phyloP scores from a whole-genome alignment of 2,797 vertebrate species.

The Anomalospiza imberbis region DNA sequence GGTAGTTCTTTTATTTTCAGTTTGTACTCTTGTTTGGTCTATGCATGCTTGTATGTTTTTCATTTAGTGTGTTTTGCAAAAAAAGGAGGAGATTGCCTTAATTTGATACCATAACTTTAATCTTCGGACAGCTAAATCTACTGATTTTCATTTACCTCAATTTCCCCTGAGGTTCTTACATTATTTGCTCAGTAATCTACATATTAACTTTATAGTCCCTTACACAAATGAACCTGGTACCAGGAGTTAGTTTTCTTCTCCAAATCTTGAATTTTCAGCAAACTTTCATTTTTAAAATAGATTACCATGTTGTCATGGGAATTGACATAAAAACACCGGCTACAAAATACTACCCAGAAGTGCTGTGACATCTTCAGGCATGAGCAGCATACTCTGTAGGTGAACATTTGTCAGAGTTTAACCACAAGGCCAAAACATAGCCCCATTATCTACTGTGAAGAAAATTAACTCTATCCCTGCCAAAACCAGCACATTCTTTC shows the following conservation, averaged over 20 bases:
- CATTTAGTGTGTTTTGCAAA: not conserved
- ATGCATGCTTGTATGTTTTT: not conserved
- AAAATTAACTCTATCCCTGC: not conserved
- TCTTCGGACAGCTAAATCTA: not conserved
- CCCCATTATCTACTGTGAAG: not conserved
- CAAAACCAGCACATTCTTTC: not conserved
- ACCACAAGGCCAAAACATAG: not conserved
- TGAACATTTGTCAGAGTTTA: not conserved
- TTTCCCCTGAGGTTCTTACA: not conserved
- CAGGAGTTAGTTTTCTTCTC: not conserved
- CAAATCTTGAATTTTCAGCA: not conserved
- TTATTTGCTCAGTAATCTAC: not conserved
- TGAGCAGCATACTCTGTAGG: not conserved
- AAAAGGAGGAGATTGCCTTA: not conserved
- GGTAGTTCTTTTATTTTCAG: not conserved
- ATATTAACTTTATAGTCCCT: not conserved
- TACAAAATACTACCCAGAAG: not conserved
- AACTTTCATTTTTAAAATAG: not conserved
- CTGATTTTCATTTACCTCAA: not conserved
- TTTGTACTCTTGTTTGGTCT: not conserved
- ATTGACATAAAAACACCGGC: not conserved
- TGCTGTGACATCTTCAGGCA: not conserved
- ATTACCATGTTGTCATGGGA: not conserved
- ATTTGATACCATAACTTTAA: not conserved
- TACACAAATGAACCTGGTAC: not conserved